Evolutionary conservation across 1,140 invertebrate species (phyloP).

Genomic region (Bursaphelenchus mucronatus): DNA sequence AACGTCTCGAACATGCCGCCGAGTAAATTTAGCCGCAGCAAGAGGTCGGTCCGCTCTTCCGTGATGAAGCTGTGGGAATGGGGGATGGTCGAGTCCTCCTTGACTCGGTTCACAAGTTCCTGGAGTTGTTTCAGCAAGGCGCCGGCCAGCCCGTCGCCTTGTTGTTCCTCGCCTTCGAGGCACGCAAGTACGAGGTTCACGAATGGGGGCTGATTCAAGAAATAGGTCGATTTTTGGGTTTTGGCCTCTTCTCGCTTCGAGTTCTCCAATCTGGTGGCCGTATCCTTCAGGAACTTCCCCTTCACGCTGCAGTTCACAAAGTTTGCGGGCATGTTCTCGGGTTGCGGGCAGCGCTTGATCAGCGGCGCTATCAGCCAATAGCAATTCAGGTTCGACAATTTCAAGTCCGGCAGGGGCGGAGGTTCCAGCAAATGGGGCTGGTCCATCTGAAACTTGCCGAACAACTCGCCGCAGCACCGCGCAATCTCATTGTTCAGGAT

Average conservation of each 20-base stretch:
- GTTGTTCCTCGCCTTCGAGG: conserved; percentile 38
- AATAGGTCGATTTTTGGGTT: conserved; percentile 13
- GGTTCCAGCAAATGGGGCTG: conserved; percentile 10
- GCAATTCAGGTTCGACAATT: conserved; percentile 44
- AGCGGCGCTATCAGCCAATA: conserved; percentile 52
- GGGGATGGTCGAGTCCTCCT: conserved; percentile 37
- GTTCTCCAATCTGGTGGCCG: conserved; percentile 36
- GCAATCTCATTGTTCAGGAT: conserved; percentile 33
- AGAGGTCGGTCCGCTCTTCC: conserved; percentile 41
- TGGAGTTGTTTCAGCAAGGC: conserved; percentile 36
- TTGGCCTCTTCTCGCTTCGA: not conserved
- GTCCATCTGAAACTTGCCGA: conserved; percentile 25
- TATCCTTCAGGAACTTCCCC: conserved; percentile 46
- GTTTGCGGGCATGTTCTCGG: conserved; percentile 22
- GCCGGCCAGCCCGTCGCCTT: conserved; percentile 35
- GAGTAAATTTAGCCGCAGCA: conserved; percentile 44
- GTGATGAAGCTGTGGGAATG: conserved; percentile 24
- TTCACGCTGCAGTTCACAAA: conserved; percentile 31
- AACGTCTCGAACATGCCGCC: conserved; percentile 52
- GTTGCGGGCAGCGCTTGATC: conserved; percentile 37
- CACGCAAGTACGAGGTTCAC: conserved; percentile 47
- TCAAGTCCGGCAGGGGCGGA: conserved; percentile 17
- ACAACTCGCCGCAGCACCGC: conserved; percentile 35
- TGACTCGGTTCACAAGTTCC: conserved; percentile 36
- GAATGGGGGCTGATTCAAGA: conserved; percentile 46